Base-by-base conservation (phyloP, 2,797 vertebrate genomes). In the Chanos chanos region DNA sequence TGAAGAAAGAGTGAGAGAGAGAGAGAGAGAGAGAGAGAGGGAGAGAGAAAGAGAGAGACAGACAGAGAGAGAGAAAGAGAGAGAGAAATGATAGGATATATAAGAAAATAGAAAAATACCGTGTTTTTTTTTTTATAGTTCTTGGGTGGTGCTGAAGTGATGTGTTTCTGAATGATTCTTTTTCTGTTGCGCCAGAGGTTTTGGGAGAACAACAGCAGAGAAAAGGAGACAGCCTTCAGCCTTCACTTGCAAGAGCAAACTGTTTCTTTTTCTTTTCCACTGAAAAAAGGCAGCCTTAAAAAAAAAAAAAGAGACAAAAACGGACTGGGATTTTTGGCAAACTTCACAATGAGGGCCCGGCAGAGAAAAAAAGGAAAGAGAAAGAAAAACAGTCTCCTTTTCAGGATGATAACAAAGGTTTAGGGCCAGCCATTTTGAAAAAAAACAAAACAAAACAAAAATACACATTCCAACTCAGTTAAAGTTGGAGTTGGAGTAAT, bases 161-260 rank as follows among this genome's bases (percentile, higher is more conserved):
- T 84, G 85, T 85, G 84, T 85, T 83, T 85, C 78, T 83, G 77
- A 83, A 81, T 82, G 71, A 78, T 74, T 68, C n/a, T n/a, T n/a
- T n/a, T 7, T 30, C 53, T 49, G 12, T 45, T 68, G 73, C 56
- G 66, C 67, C 68, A 77, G 70, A 73, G 47, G 19, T 44, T 28
- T 34, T 47, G 6, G 24, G 48, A 18, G 49, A 48, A 8, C 25
- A 30, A 44, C 24, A 12, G 40, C 4, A 83, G 74, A 70, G 70
- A 78, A 57, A 24, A 40, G 45, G 56, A 56, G 43, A 8, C 39
- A 44, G 25, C 4, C 25, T 1, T 36, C 37, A 27, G 16, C 47
- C 53, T 59, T 63, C 61, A 44, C 51, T 37, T 64, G 64, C 54
- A 64, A 72, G 60, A 55, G 41, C 48, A n/a, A 13, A 28, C 53